Base-by-base conservation (phyloP, 1,140 invertebrate species). In the Drosophila leontia region DNA sequence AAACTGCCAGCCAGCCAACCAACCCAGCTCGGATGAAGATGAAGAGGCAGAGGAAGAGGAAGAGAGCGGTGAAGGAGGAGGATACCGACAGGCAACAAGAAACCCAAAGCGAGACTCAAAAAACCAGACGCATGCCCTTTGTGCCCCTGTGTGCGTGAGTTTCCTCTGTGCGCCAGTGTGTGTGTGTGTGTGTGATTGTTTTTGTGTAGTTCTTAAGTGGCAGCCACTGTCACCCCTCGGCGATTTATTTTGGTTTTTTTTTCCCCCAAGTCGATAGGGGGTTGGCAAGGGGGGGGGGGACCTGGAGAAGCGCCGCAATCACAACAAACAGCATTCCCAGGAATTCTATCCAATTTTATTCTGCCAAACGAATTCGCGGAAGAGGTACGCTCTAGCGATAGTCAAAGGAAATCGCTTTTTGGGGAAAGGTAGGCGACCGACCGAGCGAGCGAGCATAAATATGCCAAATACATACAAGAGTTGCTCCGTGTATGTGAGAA, bases 121-220 rank as follows among this genome's bases (percentile, higher is more conserved):
- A 75, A 60, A 82, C 67, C 74, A 81, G 74, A 86, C 79, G 82
- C 79, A 85, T 86, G 79, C 83, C 83, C 76, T 87, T 87, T 84
- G 80, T 82, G 64, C 78, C 74, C 60, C 78, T 68, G 67, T 67
- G 47, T 70, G 67, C 67, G 67, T 70, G 67, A 70, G 48, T 50
- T 17, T 34, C 67, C 67, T 64, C 47, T 23, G 12, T 53, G 12
- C 13, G 3, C 2, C 45, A n/a, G 45, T 48, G 45, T 12, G 15
- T n/a, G 32, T 19, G n/a, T 26, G 15, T 32, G 12, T 50, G 44
- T 29, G 34, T 34, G n/a, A 60, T 42, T 68, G 32, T 71, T 45
- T 44, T 55, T 55, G 39, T 53, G 45, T 71, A 72, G 68, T 62
- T 72, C 55, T 64, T 63, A 63, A 64, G 67, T 51, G 67, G 45